phyloP scores from a whole-genome alignment of 2,888 invertebrate genomes.

The Drosophila infuscata region DNA sequence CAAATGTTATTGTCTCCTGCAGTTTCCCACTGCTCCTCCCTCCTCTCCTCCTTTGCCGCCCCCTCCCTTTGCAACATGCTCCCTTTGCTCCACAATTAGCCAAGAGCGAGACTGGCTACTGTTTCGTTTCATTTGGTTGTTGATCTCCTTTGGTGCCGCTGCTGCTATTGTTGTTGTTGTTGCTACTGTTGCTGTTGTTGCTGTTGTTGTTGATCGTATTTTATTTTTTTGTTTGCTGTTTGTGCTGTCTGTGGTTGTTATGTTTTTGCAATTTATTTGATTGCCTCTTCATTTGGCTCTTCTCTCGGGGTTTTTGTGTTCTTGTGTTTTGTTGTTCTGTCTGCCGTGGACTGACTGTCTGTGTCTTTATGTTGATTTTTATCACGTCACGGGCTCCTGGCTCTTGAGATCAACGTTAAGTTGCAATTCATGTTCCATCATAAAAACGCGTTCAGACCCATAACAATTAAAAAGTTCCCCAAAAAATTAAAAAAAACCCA shows the following conservation, averaged over 20 bases:
- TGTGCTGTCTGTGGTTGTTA: slow-evolving; percentile 6
- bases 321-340: neutral
- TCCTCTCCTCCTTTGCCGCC: neutral
- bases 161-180: neutral
- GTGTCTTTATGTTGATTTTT: slow-evolving; percentile 22
- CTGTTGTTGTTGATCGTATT: slow-evolving; percentile 44
- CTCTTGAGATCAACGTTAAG: slow-evolving; percentile 62
- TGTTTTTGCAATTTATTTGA: slow-evolving; percentile 76
- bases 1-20: slow-evolving; percentile 62
- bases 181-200: slow-evolving; percentile 1
- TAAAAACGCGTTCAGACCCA: slow-evolving; percentile 74
- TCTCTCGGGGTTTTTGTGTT: slow-evolving; percentile 4
- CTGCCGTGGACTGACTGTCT: slow-evolving; percentile 9
- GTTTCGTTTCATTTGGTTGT: slow-evolving; percentile 57
- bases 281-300: slow-evolving; percentile 65
- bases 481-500: slow-evolving; percentile 20
- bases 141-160: slow-evolving; percentile 21
- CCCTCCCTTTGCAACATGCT: neutral
- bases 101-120: slow-evolving; percentile 57
- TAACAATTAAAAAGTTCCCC: slow-evolving; percentile 66
- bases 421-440: slow-evolving; percentile 76
- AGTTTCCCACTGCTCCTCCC: neutral
- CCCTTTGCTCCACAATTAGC: slow-evolving; percentile 31
- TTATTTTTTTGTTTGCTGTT: slow-evolving; percentile 22
- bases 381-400: slow-evolving; percentile 52